Base-by-base conservation (phyloP, 1,140 invertebrate species). In the Drosophila nigromelanica region DNA sequence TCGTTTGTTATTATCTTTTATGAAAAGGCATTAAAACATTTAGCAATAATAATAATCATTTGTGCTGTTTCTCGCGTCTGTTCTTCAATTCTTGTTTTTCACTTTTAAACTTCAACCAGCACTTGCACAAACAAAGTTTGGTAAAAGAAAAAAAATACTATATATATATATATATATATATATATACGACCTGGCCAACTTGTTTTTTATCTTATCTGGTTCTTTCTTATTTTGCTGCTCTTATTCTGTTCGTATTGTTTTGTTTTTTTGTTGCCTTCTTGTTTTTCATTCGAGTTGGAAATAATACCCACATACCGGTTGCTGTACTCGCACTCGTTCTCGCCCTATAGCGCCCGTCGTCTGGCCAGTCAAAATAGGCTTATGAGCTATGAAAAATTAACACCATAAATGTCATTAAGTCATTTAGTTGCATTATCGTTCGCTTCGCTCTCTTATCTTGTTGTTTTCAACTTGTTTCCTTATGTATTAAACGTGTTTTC, bases 331-430 rank as follows among this genome's bases (percentile, higher is more conserved):
- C 24, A 27, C 24, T 27, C 15, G 4, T 15, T 43, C 35, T n/a
- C 52, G 12, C 18, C 52, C 35, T 35, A 50, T 40, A 50, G 27
- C 27, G 3, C 37, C 21, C 21, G 21, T 24, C 21, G 21, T 24
- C 52, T 43, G 63, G 21, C 48, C 40, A n/a, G 43, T 47, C 27
- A 35, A 74, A 63, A 64, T 52, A 59, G 72, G 73, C 80, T 83
- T 81, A 70, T 48, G 24, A 73, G 35, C 6, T 52, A 35, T 33
- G 45, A 63, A 58, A 78, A 66, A 66, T 73, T 73, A 73, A 71
- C 50, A 50, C 64, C 78, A 76, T 70, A 82, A 87, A 89, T 82
- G 74, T 76, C 82, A 86, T 86, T 78, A 86, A 86, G 56, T 86
- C 82, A 82, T 86, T 86, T 82, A 86, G 55, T 73, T 72, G 82